These are phyloP conservation scores for Chionodraco myersi DNA, from an alignment of 2,113 vertebrate species.

Conservation along the genomic window DNA sequence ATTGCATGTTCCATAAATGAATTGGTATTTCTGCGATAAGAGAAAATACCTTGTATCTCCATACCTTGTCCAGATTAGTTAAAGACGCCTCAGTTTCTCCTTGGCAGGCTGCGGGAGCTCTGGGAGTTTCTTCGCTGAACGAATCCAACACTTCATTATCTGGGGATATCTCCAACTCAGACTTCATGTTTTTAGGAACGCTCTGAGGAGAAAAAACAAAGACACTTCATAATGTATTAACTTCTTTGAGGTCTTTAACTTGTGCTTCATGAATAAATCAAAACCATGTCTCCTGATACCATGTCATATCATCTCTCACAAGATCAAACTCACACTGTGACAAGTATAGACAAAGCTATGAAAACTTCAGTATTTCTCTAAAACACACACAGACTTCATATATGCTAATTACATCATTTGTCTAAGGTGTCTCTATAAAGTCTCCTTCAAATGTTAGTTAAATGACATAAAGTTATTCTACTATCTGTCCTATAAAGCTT, in stretches of 20 bases:
- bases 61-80: slow-evolving; percentile 71
- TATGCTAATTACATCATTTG: slow-evolving; percentile 33
- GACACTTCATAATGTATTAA: slow-evolving; percentile 75
- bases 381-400: slow-evolving; percentile 16
- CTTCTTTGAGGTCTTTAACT: slow-evolving; percentile 78
- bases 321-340: slow-evolving; percentile 67
- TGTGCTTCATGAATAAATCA: slow-evolving; percentile 79
- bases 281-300: slow-evolving; percentile 69
- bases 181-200: slow-evolving; percentile 68
- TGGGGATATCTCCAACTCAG: slow-evolving; percentile 68
- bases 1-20: slow-evolving; percentile 40
- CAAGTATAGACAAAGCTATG: slow-evolving; percentile 56
- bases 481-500: slow-evolving; percentile 8
- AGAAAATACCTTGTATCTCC: slow-evolving; percentile 7
- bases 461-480: slow-evolving; percentile 20
- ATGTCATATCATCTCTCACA: slow-evolving; percentile 70
- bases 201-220: slow-evolving; percentile 72
- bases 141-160: slow-evolving; percentile 75
- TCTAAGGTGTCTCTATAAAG: slow-evolving; percentile 39
- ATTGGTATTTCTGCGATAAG: slow-evolving; percentile 39
- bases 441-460: slow-evolving; percentile 40
- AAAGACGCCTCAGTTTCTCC: slow-evolving; percentile 60
- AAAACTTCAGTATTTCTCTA: slow-evolving; percentile 45
- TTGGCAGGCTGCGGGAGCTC: slow-evolving; percentile 58
- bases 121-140: slow-evolving; percentile 58